Percentiles rank a stretch among this genome's conserved stretches.
phyloP scores from a whole-genome alignment of 2,797 vertebrate species.

The Alcedo quadribrachys region DNA sequence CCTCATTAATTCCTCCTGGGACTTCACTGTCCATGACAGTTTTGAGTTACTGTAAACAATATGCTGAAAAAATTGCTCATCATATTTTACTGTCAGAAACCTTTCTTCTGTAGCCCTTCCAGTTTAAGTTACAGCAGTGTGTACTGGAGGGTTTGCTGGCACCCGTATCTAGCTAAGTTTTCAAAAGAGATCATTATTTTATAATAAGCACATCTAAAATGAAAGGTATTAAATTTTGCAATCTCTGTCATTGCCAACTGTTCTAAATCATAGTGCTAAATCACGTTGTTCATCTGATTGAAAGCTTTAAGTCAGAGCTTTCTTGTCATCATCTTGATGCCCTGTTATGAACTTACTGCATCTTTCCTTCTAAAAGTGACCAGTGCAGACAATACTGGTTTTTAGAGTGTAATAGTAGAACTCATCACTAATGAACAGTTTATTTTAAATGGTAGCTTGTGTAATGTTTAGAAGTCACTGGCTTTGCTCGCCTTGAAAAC shows the following conservation, averaged over 20 bases:
- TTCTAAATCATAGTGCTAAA: conserved; percentile 56
- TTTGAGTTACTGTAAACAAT: conserved; percentile 37
- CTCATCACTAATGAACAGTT: conserved; percentile 35
- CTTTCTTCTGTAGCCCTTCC: not conserved
- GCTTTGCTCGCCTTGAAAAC: conserved; percentile 51
- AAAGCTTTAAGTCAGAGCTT: conserved; percentile 43
- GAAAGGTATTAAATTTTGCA: conserved; percentile 57
- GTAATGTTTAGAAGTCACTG: conserved; percentile 31
- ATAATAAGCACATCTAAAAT: conserved; percentile 45
- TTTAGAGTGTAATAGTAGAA: conserved; percentile 45
- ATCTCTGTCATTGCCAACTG: conserved; percentile 1
- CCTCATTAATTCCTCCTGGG: conserved; percentile 22
- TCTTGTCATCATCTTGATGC: conserved; percentile 23
- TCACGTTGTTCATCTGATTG: conserved; percentile 50
- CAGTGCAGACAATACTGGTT: conserved; percentile 7
- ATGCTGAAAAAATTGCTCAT: not conserved
- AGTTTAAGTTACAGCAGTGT: not conserved
- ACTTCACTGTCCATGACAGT: not conserved
- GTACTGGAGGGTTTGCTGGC: not conserved
- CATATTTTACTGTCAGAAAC: conserved; percentile 26
- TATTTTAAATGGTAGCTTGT: conserved; percentile 34
- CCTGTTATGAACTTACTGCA: conserved; percentile 3
- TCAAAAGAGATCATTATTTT: conserved; percentile 43
- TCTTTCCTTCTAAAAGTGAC: conserved; percentile 46
- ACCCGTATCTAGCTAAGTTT: not conserved